Evolutionary conservation across 1,140 invertebrate species (phyloP).

Genomic region (Panagrolaimus sp.): DNA sequence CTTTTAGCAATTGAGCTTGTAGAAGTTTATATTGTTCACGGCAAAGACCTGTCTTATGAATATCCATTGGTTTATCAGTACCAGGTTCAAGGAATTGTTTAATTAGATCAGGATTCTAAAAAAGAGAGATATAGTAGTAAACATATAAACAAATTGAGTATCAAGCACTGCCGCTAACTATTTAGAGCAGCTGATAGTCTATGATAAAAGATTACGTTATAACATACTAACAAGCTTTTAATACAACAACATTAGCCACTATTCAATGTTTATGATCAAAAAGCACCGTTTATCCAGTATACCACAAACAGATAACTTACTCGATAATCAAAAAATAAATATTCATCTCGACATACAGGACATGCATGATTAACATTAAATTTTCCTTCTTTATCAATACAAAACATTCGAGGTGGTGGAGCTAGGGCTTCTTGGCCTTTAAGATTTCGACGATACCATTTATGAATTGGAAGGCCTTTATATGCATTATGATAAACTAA

Average conservation of each 20-base stretch:
- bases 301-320: slow-evolving; percentile 37
- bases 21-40: slow-evolving; percentile 49
- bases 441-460: slow-evolving; percentile 54
- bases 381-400: slow-evolving; percentile 52
- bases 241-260: too few species aligned
- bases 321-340: slow-evolving; percentile 56
- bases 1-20: slow-evolving; percentile 52
- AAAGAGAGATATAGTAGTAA: too few species aligned
- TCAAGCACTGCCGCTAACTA: too few species aligned
- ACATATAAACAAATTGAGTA: too few species aligned
- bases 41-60: slow-evolving; percentile 51
- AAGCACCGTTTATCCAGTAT: too few species aligned
- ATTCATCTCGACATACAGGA: slow-evolving; percentile 55
- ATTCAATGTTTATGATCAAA: too few species aligned
- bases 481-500: slow-evolving; percentile 51
- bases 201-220: too few species aligned
- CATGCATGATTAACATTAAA: slow-evolving; percentile 55
- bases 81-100: slow-evolving; percentile 51
- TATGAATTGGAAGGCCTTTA: slow-evolving; percentile 49
- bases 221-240: too few species aligned
- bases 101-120: slow-evolving; percentile 51
- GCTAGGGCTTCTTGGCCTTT: slow-evolving; percentile 39
- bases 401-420: slow-evolving; percentile 52
- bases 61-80: slow-evolving; percentile 48
- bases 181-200: too few species aligned